Base-by-base conservation (phyloP, 2,797 vertebrate genomes). In the Platyrinchus mystaceus region DNA sequence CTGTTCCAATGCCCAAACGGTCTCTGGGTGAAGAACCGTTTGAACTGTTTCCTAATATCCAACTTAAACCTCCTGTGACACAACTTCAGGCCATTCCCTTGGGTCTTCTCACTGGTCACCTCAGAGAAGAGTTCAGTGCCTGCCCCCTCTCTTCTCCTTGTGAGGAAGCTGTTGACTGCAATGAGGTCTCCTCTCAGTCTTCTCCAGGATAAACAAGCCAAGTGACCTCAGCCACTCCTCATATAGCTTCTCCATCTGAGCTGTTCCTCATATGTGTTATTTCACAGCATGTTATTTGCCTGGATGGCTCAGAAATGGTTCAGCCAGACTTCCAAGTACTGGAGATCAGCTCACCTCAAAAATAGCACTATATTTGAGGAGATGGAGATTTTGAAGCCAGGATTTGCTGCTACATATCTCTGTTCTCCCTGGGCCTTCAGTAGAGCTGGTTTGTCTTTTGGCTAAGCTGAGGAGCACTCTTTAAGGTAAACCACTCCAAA, bases 231-330 rank as follows among this genome's bases (percentile, higher is more conserved):
- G 26, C 26, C 18, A 24, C 14, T 2, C 3, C 34, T 66, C 26
- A 32, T 20, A 28, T 39, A 59, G 30, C 21, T 64, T 9, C 30
- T 3, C 15, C 39, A 41, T 26, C n/a, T 52, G 52, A 46, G 59
- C 6, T 64, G 28, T 36, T 41, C n/a, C 30, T 71, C 0, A 0
- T 41, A 7, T 13, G 22, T 47, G 22, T 53, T 21, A 41, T 47
- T 71, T 53, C 43, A 58, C 32, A 47, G 34, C 4, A 2, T 22
- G 16, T 47, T 44, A 7, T 53, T 34, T 27, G 8, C 36, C 59
- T 66, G 43, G n/a, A 53, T 69, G 28, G 46, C n/a, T 36, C 66
- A 75, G 56, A 67, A 86, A 55, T 34, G 41, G 8, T 2, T 62
- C 52, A 32, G 12, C 19, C 59, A 87, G 55, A 14, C 60, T 69